phyloP scores from a whole-genome alignment of 37 sponge, comb jelly and placozoan genomes.

The Cladorhizidae sp. region DNA sequence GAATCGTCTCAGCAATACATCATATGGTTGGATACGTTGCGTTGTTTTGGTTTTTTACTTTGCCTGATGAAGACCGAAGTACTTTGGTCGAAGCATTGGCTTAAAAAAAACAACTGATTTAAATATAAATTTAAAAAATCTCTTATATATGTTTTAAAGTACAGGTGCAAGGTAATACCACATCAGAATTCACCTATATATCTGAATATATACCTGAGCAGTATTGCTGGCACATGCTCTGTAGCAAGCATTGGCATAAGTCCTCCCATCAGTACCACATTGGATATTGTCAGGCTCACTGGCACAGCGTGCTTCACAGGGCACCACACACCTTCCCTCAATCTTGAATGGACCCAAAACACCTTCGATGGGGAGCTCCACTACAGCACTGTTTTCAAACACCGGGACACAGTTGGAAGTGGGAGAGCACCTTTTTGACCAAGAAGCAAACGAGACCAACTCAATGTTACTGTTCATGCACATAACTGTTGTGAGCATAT shows the following conservation, averaged over 20 bases:
- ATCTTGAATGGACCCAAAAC: not conserved
- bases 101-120: not conserved
- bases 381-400: not conserved
- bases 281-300: not conserved
- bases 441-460: not conserved
- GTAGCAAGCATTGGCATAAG: constrained; percentile 44
- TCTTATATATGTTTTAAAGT: too few species aligned
- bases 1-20: too few species aligned
- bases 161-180: too few species aligned
- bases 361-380: constrained; percentile 12
- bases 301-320: constrained; percentile 36
- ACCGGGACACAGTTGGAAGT: constrained; percentile 35
- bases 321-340: constrained; percentile 24
- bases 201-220: constrained; percentile 16
- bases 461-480: not conserved
- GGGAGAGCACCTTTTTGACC: constrained; percentile 17
- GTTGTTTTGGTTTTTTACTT: too few species aligned
- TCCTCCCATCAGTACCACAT: constrained; percentile 49
- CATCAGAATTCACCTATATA: not conserved
- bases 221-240: constrained; percentile 21
- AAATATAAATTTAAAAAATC: not conserved
- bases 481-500: not conserved
- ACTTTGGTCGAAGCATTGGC: not conserved
- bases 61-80: too few species aligned
- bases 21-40: not conserved